Base-by-base conservation (phyloP, 2,888 invertebrate species). In the Tuberolachnus salignus region DNA sequence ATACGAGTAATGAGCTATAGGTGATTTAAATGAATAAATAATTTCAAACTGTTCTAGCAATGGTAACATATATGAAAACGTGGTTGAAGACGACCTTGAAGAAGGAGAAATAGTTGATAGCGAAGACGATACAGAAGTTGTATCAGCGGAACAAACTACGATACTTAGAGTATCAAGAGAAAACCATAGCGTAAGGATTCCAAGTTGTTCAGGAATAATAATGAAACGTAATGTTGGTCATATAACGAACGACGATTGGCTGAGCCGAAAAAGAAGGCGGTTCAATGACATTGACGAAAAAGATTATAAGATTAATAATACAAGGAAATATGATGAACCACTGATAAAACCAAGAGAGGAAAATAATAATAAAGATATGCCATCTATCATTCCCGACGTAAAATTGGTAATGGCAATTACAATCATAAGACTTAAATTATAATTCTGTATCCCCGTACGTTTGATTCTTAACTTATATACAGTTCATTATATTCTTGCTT, bases 101-200 rank as follows among this genome's bases (percentile, higher is more conserved):
- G 94, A 94, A 85, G 94, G 94, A 67, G 94, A 94, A 86, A 94
- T 94, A 83, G 93, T 93, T 82, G 89, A 90, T 66, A 89, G 90
- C 83, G 89, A 89, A 71, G 89, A 89, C 82, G 89, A 88, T 66
- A 64, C 19, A 67, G 74, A 72, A 46, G 51, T 78, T 16, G 57
- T n/a, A 34, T 61, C 59, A 53, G 34, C 59, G 26, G 55, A 71
- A 55, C 26, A 64, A 71, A 64, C 11, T 72, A 59, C 61, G 49
- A 42, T 53, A 63, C 46, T 21, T 16, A 73, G 67, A 63, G 13
- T 16, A 34, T 71, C 13, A 21, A 80, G 80, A 51, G 80, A 70
- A 46, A 57, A 71, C 51, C 16, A n/a, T 64, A 6, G 34, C 13
- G 42, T 19, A 51, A 49, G 78, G 9, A 69, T 78, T 69, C 21